phyloP scores from a whole-genome alignment of 2,113 vertebrate genomes.

The Porphyrio hochstetteri region DNA sequence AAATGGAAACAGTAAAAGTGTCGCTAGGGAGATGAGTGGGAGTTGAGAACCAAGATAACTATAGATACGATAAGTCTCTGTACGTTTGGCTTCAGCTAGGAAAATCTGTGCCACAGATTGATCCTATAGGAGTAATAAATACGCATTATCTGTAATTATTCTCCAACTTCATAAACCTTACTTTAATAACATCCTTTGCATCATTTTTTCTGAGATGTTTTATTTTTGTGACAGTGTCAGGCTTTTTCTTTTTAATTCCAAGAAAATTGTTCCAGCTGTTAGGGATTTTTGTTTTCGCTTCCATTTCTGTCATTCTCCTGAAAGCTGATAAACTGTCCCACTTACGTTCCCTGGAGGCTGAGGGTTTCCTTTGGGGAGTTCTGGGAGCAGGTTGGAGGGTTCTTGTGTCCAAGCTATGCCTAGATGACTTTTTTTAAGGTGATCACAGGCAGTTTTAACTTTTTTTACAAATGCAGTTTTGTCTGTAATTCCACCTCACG shows the following conservation, averaged over 20 bases:
- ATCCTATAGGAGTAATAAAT: constrained; percentile 67
- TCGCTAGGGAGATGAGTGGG: constrained; percentile 38
- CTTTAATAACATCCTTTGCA: constrained; percentile 49
- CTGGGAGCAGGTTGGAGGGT: not conserved
- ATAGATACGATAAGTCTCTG: constrained; percentile 25
- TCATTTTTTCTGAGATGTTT: constrained; percentile 22
- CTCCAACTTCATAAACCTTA: constrained; percentile 59
- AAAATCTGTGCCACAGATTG: constrained; percentile 40
- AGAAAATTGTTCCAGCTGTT: constrained; percentile 52
- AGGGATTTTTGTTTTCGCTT: not conserved
- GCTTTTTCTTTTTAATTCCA: constrained; percentile 58
- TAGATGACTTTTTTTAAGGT: not conserved
- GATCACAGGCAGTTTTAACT: not conserved
- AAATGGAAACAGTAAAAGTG: constrained; percentile 29
- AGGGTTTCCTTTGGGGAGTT: not conserved
- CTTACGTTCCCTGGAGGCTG: not conserved
- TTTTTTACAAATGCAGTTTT: not conserved
- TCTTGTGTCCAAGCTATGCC: not conserved
- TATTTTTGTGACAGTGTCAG: constrained; percentile 59
- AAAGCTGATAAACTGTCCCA: not conserved
- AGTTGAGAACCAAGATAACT: constrained; percentile 47
- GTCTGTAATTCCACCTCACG: not conserved
- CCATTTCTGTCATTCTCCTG: not conserved
- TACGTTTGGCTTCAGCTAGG: constrained; percentile 26
- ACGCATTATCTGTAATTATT: constrained; percentile 71